Conservation (phyloP, 2,113 vertebrate species). For the Amphiprion ocellaris region DNA sequence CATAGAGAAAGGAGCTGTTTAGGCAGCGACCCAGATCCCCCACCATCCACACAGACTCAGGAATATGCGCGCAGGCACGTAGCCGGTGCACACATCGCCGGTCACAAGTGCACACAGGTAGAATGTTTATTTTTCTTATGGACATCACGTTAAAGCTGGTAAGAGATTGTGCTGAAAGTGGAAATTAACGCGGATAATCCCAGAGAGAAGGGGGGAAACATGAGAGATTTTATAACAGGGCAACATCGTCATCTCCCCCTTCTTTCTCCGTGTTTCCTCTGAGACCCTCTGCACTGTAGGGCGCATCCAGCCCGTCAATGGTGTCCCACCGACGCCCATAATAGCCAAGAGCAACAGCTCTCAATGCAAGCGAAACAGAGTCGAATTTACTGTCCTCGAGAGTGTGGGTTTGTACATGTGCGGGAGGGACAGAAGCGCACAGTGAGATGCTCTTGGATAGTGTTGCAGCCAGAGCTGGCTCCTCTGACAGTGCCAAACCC, state of each 20-base stretch:
- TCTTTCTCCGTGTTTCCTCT: neutral
- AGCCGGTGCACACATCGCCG: too few species aligned
- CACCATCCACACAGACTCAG: neutral
- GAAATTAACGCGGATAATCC: neutral
- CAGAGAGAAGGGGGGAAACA: neutral
- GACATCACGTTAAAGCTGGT: constrained; percentile 7
- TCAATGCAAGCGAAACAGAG: constrained; percentile 32
- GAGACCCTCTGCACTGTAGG: constrained; percentile 20
- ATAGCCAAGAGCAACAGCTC: constrained; percentile 53
- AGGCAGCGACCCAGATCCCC: constrained; percentile 20
- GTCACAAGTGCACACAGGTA: neutral
- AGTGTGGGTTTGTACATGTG: neutral
- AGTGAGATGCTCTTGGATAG: constrained; percentile 14
- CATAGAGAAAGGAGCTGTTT: neutral
- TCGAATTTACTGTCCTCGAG: constrained; percentile 49
- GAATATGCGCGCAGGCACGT: neutral
- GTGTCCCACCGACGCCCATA: constrained; percentile 59
- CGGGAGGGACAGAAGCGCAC: neutral
- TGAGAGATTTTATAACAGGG: neutral
- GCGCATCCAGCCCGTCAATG: constrained; percentile 29
- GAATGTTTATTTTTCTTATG: neutral
- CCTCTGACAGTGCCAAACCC: neutral
- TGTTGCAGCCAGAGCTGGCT: constrained; percentile 20
- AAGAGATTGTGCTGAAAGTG: neutral
- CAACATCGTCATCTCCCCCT: neutral